Base-by-base conservation (phyloP, 2,113 vertebrate species). In the Dicrurus megarhynchus region DNA sequence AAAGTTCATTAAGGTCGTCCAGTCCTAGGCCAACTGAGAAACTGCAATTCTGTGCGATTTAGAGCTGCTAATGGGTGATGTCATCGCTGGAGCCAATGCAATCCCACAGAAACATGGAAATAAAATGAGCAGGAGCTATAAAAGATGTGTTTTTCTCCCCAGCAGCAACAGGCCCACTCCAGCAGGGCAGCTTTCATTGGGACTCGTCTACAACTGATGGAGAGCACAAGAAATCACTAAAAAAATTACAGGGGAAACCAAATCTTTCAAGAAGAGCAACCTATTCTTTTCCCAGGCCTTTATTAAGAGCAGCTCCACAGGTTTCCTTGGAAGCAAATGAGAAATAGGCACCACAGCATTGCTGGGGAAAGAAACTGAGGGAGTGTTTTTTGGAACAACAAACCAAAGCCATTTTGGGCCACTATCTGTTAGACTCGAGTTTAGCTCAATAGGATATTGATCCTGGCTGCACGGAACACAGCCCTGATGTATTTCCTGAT, bases 381-480 rank as follows among this genome's bases (percentile, higher is more conserved):
- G 65, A 94, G 76, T 8, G 7, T 81, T 95, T 97, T 89, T 94
- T 91, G 85, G 87, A 95, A 90, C 26, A 90, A 41, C 86, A 97
- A 97, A 94, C 96, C 95, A 94, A 95, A 94, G 89, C 84, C 79
- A 46, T 94, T 96, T 82, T 83, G 84, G 95, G 95, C 94, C 84
- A 81, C 91, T 92, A 95, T 96, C 93, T 96, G 95, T 98, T 97
- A 96, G 77, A 74, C 91, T 91, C 69, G 75, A 59, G 82, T 93
- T 96, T 75, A 95, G 97, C 93, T 99, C 98, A 86, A 98, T 97
- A 97, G 47, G 55, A 35, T 98, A 98, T 98, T 93, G 98, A 99
- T 98, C 97, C 86, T 89, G 89, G 95, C 95, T 95, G 87, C 84
- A 78, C 86, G 84, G 61, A 92, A 46, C 89, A 85, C 70, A 92